Evolutionary conservation across 2,113 vertebrate genomes (phyloP).

Genomic region (Mesembrinibis cayennensis): DNA sequence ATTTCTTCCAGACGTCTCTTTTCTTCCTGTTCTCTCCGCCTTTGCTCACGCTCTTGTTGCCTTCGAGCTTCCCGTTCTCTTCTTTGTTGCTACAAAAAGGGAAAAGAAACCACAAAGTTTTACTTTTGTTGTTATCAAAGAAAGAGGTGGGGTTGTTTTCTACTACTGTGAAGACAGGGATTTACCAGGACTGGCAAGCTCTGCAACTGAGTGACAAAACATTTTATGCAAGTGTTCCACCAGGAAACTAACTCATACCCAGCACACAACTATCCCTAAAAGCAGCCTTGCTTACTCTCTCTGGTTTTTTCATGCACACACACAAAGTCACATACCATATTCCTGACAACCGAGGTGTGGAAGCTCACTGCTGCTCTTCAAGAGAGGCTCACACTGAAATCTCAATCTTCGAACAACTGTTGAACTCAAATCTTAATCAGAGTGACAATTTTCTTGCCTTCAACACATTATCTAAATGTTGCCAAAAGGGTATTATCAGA

Average conservation of each 20-base stretch:
- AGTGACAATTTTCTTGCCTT: background rate
- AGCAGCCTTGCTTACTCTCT: background rate
- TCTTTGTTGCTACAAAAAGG: constrained; percentile 88
- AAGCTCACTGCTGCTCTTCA: background rate
- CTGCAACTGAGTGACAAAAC: constrained; percentile 39
- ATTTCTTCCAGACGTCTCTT: constrained; percentile 91
- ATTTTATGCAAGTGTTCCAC: constrained; percentile 31
- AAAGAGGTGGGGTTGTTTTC: constrained; percentile 59
- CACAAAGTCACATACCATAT: background rate
- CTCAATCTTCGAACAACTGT: background rate
- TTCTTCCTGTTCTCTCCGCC: constrained; percentile 94
- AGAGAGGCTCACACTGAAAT: background rate
- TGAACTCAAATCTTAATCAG: background rate
- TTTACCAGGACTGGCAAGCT: constrained; percentile 58
- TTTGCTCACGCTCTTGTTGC: constrained; percentile 96
- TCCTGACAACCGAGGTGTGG: background rate
- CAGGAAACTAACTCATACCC: background rate
- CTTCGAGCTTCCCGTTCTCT: constrained; percentile 94
- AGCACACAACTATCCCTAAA: background rate
- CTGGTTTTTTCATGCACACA: background rate
- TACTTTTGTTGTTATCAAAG: constrained; percentile 58
- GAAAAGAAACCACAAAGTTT: constrained; percentile 34
- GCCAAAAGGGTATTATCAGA: background rate
- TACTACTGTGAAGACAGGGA: background rate
- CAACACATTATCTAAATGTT: background rate